Evolutionary conservation across 2,113 vertebrate species (phyloP).

Genomic region (Egretta garzetta): DNA sequence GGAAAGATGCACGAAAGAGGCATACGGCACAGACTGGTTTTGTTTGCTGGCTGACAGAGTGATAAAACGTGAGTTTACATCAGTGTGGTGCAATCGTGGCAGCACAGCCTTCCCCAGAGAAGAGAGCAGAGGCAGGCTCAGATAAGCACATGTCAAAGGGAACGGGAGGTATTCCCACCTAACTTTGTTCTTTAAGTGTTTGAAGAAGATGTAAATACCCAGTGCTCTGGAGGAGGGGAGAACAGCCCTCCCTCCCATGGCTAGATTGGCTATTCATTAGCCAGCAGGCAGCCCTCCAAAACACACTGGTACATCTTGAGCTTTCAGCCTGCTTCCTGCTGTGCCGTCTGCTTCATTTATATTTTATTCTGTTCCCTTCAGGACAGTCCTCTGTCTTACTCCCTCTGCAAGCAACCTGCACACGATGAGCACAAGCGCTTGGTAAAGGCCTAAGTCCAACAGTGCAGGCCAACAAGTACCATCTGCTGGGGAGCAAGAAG

Average conservation of each 20-base stretch:
- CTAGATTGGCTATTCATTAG: fast-evolving
- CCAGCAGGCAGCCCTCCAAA: background rate
- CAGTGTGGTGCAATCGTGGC: background rate
- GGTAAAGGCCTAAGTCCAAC: background rate
- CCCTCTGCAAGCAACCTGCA: background rate
- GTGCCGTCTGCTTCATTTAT: background rate
- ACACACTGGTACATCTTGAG: background rate
- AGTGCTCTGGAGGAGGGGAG: background rate
- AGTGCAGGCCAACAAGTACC: background rate
- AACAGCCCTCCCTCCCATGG: fast-evolving
- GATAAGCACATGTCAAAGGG: background rate
- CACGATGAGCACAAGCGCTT: fast-evolving
- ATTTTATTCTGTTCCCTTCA: background rate
- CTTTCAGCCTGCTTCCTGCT: background rate
- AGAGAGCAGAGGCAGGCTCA: background rate
- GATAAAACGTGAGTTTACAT: background rate
- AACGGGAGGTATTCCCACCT: background rate
- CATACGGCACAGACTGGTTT: background rate
- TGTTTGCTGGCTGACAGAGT: background rate
- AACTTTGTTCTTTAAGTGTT: background rate
- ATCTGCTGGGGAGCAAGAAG: background rate
- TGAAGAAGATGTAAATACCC: background rate
- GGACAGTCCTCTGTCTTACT: background rate
- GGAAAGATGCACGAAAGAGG: background rate
- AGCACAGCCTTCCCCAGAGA: background rate